Evolutionary conservation across 2,888 invertebrate species (phyloP).

Genomic region (Reticulitermes lucifugus): DNA sequence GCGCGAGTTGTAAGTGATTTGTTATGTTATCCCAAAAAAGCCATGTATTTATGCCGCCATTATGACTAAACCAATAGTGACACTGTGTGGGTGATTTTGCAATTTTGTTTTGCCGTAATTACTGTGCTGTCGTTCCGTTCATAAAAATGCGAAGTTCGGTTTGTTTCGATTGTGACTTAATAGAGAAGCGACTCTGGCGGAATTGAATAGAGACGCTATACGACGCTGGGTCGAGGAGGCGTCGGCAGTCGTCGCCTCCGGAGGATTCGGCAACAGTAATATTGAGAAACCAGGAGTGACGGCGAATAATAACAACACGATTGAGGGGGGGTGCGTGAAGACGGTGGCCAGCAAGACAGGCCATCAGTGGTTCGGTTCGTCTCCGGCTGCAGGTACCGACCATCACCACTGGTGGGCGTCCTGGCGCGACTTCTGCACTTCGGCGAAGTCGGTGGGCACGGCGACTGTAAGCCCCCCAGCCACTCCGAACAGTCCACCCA

Average conservation of each 20-base stretch:
- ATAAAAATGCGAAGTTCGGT: constrained; percentile 1
- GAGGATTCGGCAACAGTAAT: constrained; percentile 60
- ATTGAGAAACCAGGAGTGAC: constrained; percentile 64
- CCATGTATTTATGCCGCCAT: not conserved
- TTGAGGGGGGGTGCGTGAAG: constrained; percentile 19
- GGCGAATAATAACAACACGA: constrained; percentile 52
- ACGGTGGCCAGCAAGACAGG: constrained; percentile 2
- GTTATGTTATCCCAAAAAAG: not conserved
- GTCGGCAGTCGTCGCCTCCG: constrained; percentile 48
- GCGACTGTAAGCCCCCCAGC: constrained; percentile 54
- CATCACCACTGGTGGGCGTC: constrained; percentile 45
- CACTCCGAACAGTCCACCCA: constrained; percentile 56
- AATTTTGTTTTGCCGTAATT: no score
- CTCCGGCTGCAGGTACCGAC: not conserved
- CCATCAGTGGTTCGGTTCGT: constrained; percentile 31
- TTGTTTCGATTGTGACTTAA: constrained; percentile 7
- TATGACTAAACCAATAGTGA: not conserved
- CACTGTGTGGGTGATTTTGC: not conserved
- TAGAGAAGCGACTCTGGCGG: constrained; percentile 68
- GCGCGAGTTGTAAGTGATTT: not conserved
- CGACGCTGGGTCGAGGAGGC: constrained; percentile 53
- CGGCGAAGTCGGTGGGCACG: constrained; percentile 48
- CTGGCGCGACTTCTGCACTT: constrained; percentile 52
- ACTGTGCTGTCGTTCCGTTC: no score
- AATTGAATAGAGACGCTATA: constrained; percentile 59